phyloP scores from a whole-genome alignment of 2,113 vertebrate genomes.

The Xyrauchen texanus region DNA sequence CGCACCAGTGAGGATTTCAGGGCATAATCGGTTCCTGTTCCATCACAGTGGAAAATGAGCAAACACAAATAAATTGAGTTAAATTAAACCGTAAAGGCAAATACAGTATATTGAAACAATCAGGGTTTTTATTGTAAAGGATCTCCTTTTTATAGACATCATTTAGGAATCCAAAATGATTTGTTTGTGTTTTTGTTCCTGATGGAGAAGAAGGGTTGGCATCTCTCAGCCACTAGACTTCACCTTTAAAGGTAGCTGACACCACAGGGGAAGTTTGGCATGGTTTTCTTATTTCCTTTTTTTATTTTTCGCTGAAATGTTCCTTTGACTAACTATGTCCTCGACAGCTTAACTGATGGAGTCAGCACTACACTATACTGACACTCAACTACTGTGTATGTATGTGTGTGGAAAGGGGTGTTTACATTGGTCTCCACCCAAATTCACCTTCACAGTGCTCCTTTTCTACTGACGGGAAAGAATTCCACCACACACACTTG shows the following conservation, averaged over 20 bases:
- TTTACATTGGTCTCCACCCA: slow-evolving; percentile 57
- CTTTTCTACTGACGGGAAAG: slow-evolving; percentile 51
- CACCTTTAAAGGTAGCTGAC: slow-evolving; percentile 53
- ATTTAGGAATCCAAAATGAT: slow-evolving; percentile 20
- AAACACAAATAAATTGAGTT: background rate
- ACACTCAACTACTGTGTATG: slow-evolving; percentile 24
- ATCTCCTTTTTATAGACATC: background rate
- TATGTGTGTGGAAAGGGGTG: slow-evolving; percentile 41
- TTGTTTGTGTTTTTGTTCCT: slow-evolving; percentile 41
- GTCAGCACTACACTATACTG: slow-evolving; percentile 34
- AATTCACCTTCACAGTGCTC: slow-evolving; percentile 55
- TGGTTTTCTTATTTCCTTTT: slow-evolving; percentile 50
- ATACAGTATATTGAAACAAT: background rate
- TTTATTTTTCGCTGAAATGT: slow-evolving; percentile 51
- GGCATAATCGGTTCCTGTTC: background rate
- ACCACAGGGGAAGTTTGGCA: slow-evolving; percentile 54
- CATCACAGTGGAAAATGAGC: background rate
- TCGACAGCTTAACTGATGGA: slow-evolving; percentile 44
- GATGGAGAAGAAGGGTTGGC: slow-evolving; percentile 22
- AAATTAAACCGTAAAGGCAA: background rate
- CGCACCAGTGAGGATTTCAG: slow-evolving; percentile 1
- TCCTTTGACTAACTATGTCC: slow-evolving; percentile 49
- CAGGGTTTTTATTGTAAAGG: background rate
- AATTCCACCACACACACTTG: slow-evolving; percentile 53
- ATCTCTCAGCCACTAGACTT: slow-evolving; percentile 34